phyloP scores from a whole-genome alignment of 2,888 invertebrate species.

The Smittia sp. region DNA sequence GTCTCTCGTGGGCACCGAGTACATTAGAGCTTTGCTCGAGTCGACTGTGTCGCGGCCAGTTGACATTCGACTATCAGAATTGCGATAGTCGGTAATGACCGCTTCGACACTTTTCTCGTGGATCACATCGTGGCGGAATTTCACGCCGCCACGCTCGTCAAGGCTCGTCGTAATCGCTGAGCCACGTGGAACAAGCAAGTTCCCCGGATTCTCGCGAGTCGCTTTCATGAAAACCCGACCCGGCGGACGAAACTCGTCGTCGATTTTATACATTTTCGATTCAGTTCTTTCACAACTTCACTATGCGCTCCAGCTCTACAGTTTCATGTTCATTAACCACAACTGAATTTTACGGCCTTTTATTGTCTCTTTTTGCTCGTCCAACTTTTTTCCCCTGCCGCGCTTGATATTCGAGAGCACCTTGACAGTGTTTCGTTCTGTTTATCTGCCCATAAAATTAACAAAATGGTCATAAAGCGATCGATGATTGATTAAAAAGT shows the following conservation, averaged over 20 bases:
- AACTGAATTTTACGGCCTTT: not conserved
- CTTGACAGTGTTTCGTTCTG: not conserved
- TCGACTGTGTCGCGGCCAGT: conserved; percentile 38
- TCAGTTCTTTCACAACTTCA: conserved; percentile 6
- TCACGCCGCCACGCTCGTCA: conserved; percentile 50
- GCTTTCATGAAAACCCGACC: conserved; percentile 48
- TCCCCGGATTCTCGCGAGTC: conserved; percentile 45
- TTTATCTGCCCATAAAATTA: not conserved
- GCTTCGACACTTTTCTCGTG: conserved; percentile 58
- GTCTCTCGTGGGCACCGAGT: conserved; percentile 43
- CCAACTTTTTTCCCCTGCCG: not conserved
- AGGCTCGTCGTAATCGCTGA: conserved; percentile 63
- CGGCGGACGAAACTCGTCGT: conserved; percentile 47
- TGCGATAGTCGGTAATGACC: conserved; percentile 55
- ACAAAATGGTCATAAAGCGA: not conserved
- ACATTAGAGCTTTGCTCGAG: conserved; percentile 53
- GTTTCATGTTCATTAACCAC: conserved; percentile 22
- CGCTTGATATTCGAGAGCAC: not conserved
- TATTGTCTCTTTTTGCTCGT: not conserved
- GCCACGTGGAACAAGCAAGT: conserved; percentile 49
- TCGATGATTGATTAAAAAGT: conserved; percentile 16
- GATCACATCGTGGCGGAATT: conserved; percentile 57
- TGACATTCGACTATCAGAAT: conserved; percentile 41
- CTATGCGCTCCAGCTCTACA: not conserved
- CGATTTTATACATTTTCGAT: conserved; percentile 47